These are phyloP conservation scores for Clistopyga incitator DNA, from an alignment of 2,888 invertebrate species.

Conservation along the genomic window DNA sequence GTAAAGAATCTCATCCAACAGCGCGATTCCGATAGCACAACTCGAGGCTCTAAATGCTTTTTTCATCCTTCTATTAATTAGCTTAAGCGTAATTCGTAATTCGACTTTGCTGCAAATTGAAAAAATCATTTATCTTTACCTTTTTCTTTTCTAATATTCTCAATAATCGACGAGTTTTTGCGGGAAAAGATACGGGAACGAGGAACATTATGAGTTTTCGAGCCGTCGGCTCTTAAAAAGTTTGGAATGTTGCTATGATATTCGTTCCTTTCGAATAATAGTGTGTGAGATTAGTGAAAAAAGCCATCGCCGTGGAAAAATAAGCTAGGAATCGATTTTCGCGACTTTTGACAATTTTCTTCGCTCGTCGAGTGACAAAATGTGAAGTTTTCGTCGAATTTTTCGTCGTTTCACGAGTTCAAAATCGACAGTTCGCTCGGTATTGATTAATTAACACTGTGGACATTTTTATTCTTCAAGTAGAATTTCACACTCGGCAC, in stretches of 20 bases:
- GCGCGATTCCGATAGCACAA: slow-evolving; percentile 47
- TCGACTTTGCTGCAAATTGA: slow-evolving; percentile 26
- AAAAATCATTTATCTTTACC: neutral
- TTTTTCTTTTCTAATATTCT: neutral
- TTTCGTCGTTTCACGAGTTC: neutral
- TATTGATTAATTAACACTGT: slow-evolving; percentile 33
- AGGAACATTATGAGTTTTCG: slow-evolving; percentile 70
- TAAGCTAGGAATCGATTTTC: slow-evolving; percentile 3
- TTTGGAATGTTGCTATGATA: slow-evolving; percentile 80
- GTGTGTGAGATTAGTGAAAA: slow-evolving; percentile 41
- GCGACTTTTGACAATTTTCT: slow-evolving; percentile 2
- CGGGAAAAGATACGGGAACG: slow-evolving; percentile 60
- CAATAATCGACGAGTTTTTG: slow-evolving; percentile 55
- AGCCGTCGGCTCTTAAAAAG: slow-evolving; percentile 73
- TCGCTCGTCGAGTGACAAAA: neutral
- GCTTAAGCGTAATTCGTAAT: slow-evolving; percentile 28
- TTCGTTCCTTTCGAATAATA: slow-evolving; percentile 64
- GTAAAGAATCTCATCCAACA: slow-evolving; percentile 50
- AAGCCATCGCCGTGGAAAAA: slow-evolving; percentile 49
- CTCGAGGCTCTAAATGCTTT: slow-evolving; percentile 63
- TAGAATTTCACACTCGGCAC: slow-evolving; percentile 26
- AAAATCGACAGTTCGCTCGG: slow-evolving; percentile 21
- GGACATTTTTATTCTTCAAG: slow-evolving; percentile 15
- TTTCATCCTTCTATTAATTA: slow-evolving; percentile 19
- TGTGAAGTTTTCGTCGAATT: neutral